Percentiles rank a stretch among this genome's conserved stretches.
Conservation (phyloP, 1,140 invertebrate species). For the Bombus turneri region DNA sequence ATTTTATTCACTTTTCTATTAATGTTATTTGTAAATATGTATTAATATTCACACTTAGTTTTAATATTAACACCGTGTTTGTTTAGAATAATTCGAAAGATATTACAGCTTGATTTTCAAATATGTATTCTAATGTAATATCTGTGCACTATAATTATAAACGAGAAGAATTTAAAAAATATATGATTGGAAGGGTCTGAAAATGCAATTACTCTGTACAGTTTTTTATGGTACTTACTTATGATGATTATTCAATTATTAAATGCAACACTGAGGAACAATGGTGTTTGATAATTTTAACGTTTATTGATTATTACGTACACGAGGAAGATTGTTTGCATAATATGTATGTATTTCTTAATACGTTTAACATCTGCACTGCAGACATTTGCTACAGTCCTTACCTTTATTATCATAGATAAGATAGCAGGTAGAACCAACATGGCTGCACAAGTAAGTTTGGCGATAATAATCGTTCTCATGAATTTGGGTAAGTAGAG, state of each 20-base stretch:
- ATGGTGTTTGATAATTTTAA: background rate
- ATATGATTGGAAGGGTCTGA: background rate
- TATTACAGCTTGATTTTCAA: background rate
- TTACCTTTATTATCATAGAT: constrained; percentile 56
- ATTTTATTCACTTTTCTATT: background rate
- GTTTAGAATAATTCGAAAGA: background rate
- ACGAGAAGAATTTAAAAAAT: background rate
- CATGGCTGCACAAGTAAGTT: constrained; percentile 33
- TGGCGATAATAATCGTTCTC: constrained; percentile 23
- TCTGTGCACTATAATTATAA: background rate
- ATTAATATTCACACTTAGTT: background rate
- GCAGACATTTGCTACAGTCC: background rate
- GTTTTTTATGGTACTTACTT: background rate
- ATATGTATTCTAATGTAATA: background rate
- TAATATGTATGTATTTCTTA: background rate
- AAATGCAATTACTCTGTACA: background rate
- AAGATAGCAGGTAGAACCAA: constrained; percentile 54
- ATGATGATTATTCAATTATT: background rate
- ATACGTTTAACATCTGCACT: background rate
- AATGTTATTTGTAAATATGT: background rate
- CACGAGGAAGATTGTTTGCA: background rate
- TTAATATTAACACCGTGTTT: background rate
- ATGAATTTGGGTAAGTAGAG: constrained; percentile 49
- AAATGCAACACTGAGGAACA: background rate
- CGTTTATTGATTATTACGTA: background rate